Evolutionary conservation across 2,888 invertebrate species (phyloP).

Genomic region (Calameuta pallipes): DNA sequence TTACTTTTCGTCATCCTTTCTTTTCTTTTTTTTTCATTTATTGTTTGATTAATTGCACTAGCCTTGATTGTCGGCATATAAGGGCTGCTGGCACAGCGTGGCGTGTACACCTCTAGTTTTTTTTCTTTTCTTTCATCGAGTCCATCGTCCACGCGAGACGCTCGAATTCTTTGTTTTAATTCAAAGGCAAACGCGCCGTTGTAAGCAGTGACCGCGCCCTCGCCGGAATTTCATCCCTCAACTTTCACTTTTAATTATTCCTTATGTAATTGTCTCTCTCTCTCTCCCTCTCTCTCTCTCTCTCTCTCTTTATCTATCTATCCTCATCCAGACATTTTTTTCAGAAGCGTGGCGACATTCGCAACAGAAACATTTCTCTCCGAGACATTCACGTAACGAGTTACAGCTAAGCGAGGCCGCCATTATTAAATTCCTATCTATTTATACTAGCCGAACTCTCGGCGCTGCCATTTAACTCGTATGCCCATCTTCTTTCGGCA

Average conservation of each 20-base stretch:
- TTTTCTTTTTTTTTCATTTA: slow-evolving; percentile 42
- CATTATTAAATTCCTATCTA: no score
- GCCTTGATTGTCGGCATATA: slow-evolving; percentile 66
- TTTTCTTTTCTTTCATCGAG: not conserved
- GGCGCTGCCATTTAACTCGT: no score
- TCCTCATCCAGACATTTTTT: not conserved
- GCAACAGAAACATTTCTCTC: no score
- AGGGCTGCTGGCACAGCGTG: slow-evolving; percentile 60
- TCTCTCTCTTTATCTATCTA: not conserved
- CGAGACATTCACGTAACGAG: no score
- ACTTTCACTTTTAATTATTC: not conserved
- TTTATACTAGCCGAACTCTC: no score
- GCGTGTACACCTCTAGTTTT: slow-evolving; percentile 33
- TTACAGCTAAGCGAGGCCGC: no score
- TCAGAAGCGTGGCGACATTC: no score
- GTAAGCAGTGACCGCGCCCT: slow-evolving; percentile 2
- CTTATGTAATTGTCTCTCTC: not conserved
- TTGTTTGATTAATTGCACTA: slow-evolving; percentile 66
- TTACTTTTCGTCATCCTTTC: not conserved
- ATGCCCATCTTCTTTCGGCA: no score
- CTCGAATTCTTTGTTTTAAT: no score
- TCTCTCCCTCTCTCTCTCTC: not conserved
- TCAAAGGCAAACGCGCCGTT: not conserved
- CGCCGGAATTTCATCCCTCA: not conserved
- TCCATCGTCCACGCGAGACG: no score